These are phyloP conservation scores for Drosophila sp. DNA, from an alignment of 1,140 invertebrate genomes.

Conservation along the genomic window DNA sequence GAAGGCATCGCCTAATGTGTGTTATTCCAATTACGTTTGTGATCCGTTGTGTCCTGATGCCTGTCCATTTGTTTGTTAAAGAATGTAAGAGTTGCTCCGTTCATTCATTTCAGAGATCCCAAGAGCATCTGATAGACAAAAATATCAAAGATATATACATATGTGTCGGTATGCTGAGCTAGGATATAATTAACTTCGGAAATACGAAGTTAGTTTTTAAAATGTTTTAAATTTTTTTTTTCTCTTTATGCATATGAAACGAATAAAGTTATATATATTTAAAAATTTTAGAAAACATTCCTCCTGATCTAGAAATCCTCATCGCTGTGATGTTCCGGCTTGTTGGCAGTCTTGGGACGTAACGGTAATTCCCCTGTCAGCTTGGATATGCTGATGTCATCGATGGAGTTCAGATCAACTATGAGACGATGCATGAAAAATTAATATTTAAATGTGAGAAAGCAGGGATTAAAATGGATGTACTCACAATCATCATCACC, in stretches of 20 bases:
- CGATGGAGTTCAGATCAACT: slow-evolving; percentile 80
- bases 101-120: too few species aligned
- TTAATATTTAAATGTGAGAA: neutral
- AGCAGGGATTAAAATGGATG: neutral
- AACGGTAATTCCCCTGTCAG: slow-evolving; percentile 72
- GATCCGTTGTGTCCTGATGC: too few species aligned
- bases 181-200: neutral
- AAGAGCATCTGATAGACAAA: neutral
- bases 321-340: slow-evolving; percentile 76
- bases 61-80: too few species aligned
- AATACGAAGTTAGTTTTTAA: neutral
- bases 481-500: slow-evolving; percentile 76
- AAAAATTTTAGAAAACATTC: neutral
- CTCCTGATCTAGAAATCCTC: slow-evolving; percentile 70
- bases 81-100: too few species aligned
- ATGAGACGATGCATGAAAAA: neutral
- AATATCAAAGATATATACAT: too few species aligned
- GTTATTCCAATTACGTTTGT: too few species aligned
- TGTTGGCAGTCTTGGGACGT: slow-evolving; percentile 72
- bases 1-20: neutral
- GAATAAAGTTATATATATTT: slow-evolving; percentile 45
- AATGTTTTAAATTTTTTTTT: slow-evolving; percentile 5
- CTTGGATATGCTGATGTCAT: slow-evolving; percentile 81
- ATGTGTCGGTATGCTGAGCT: neutral
- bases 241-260: slow-evolving; percentile 51